Evolutionary conservation across 2,888 invertebrate genomes (phyloP).

Genomic region (Campaea margaritaria): DNA sequence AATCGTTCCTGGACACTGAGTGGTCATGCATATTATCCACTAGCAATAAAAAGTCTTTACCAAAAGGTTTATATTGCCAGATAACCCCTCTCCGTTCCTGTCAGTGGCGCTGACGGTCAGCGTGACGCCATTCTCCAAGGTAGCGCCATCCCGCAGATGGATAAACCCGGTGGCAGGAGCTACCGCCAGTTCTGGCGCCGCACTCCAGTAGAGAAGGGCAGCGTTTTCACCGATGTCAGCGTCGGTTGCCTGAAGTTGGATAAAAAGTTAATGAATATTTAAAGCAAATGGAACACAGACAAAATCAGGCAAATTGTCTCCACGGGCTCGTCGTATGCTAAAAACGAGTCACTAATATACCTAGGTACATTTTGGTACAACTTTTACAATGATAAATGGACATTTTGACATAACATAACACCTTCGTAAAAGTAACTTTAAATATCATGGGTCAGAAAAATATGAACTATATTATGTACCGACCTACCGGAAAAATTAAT

Average conservation of each 20-base stretch:
- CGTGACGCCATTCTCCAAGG: conserved; percentile 60
- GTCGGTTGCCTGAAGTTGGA: conserved; percentile 81
- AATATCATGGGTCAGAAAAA: background rate
- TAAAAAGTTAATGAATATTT: too few species aligned
- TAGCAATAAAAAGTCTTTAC: conserved; percentile 55
- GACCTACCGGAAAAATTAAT: conserved; percentile 11
- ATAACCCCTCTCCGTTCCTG: conserved; percentile 67
- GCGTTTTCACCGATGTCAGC: conserved; percentile 84
- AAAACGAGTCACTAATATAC: too few species aligned
- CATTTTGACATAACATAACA: background rate
- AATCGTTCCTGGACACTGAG: too few species aligned
- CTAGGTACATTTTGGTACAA: too few species aligned
- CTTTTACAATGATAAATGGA: background rate
- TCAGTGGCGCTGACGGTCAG: conserved; percentile 75
- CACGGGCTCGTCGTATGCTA: too few species aligned
- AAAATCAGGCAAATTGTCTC: too few species aligned
- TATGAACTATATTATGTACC: too few species aligned
- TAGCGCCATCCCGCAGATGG: conserved; percentile 72
- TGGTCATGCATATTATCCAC: too few species aligned
- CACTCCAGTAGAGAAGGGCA: conserved; percentile 67
- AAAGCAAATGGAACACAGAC: too few species aligned
- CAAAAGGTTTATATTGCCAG: conserved; percentile 64
- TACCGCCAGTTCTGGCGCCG: conserved; percentile 78
- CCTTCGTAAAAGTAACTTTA: conserved; percentile 1
- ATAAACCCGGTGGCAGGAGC: conserved; percentile 85